A percentile compares a stretch with the other conserved stretches of the same genome.
Evolutionary conservation across 2,888 invertebrate species (phyloP).

Genomic region (Rhingia campestris): DNA sequence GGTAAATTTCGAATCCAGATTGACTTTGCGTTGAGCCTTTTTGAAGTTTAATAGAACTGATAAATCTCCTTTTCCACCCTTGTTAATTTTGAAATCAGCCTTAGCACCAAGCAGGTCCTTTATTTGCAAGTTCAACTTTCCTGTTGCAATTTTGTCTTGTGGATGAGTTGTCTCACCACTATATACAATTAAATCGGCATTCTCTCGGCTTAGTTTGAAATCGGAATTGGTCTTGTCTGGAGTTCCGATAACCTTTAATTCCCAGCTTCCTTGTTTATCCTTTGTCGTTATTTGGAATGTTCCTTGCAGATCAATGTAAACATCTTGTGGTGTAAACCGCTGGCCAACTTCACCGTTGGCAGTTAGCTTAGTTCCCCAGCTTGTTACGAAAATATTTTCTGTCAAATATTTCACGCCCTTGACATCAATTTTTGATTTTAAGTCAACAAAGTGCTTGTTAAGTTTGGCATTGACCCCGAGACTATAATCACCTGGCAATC

Average conservation of each 20-base stretch:
- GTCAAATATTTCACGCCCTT: conserved; percentile 80
- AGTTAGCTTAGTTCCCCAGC: conserved; percentile 79
- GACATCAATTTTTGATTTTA: conserved; percentile 78
- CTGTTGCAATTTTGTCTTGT: conserved; percentile 80
- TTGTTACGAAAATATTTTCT: conserved; percentile 78
- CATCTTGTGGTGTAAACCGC: conserved; percentile 78
- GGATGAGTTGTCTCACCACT: conserved; percentile 79
- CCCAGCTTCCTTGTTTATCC: conserved; percentile 78
- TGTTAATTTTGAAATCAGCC: conserved; percentile 86
- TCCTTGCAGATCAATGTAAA: conserved; percentile 79
- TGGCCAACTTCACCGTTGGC: conserved; percentile 80
- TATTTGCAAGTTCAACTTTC: conserved; percentile 84
- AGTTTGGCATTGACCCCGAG: conserved; percentile 85
- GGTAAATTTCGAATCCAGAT: conserved; percentile 86
- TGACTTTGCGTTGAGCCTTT: conserved; percentile 85
- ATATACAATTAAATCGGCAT: conserved; percentile 77
- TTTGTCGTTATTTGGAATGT: conserved; percentile 77
- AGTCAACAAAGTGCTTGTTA: conserved; percentile 79
- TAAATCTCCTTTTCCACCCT: conserved; percentile 87
- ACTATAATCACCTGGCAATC: conserved; percentile 83
- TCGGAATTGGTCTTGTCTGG: conserved; percentile 82
- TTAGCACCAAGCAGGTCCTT: conserved; percentile 86
- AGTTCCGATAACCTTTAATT: conserved; percentile 77
- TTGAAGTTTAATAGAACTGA: conserved; percentile 78
- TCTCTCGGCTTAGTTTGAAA: conserved; percentile 80